Base-by-base conservation (phyloP, 2,797 vertebrate genomes). In the Urocyon cinereoargenteus region DNA sequence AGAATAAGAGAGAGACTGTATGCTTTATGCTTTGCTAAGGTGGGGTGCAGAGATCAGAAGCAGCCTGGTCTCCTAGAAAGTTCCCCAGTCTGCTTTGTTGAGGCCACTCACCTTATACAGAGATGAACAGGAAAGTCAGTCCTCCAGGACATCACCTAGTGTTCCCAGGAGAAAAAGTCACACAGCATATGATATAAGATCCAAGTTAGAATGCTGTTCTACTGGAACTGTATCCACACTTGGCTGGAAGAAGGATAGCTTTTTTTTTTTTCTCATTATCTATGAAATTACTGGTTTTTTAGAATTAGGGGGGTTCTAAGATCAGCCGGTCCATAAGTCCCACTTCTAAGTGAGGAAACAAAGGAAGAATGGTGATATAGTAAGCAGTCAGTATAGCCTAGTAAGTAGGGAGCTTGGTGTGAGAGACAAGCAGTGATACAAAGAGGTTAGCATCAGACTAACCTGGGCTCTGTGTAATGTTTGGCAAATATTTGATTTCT, bases 241-340 rank as follows among this genome's bases (percentile, higher is more conserved):
- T 94, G 34, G 24, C 36, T 90, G 55, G 70, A 64, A 68, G 90
- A 92, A 92, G 62, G 24, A 82, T 49, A 91, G 16, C 6, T 31
- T 36, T 90, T 86, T 40, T 86, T 40, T 49, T 78, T 4, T 18
- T 57, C 45, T 82, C 24, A 61, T 28, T 92, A 40, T 93, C 87
- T 78, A 64, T 91, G 82, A 92, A 91, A 96, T 83, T 82, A 62
- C 31, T 92, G 5, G 31, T 92, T 64, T 94, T 97, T 90, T 93
- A 79, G 59, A 90, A 68, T 82, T 85, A 90, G 26, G 49, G 95
- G 26, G 6, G 0, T 85, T 92, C 11, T 45, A 73, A 40, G 11
- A 93, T 59, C 34, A 49, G 66, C 31, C 45, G 36, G 55, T 68
- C 31, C 73, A 28, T 94, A 85, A 40, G 7, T 77, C 24, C 57